phyloP scores from a whole-genome alignment of 2,113 vertebrate species.

The Pogona vitticeps region DNA sequence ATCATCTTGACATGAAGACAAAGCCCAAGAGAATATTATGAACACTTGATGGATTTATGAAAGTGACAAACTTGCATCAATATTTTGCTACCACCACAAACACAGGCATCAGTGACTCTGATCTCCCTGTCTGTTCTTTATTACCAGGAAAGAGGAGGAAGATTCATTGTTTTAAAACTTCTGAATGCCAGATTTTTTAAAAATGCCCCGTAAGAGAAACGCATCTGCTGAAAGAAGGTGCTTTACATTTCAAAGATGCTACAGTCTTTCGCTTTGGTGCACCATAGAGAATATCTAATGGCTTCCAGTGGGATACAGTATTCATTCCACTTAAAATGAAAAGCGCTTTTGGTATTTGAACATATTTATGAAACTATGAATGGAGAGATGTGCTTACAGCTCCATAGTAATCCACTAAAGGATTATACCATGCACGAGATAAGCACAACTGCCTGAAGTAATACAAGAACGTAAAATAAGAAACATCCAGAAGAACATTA shows the following conservation, averaged over 20 bases:
- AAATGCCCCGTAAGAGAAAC: slow-evolving; percentile 37
- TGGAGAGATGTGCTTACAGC: slow-evolving; percentile 35
- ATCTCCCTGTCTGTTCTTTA: background rate
- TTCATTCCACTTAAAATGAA: slow-evolving; percentile 59
- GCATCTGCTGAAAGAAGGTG: slow-evolving; percentile 20
- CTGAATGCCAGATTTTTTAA: background rate
- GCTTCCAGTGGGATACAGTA: slow-evolving; percentile 53
- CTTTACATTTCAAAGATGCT: slow-evolving; percentile 42
- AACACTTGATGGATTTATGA: slow-evolving; percentile 21
- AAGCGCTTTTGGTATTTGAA: slow-evolving; percentile 49
- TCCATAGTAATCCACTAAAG: slow-evolving; percentile 52
- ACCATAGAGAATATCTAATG: slow-evolving; percentile 38
- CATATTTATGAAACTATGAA: slow-evolving; percentile 50
- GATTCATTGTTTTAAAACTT: slow-evolving; percentile 15
- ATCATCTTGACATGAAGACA: background rate
- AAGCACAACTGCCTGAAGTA: slow-evolving; percentile 57
- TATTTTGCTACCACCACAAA: background rate
- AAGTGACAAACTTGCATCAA: background rate
- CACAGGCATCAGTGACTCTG: background rate
- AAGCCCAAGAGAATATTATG: slow-evolving; percentile 20
- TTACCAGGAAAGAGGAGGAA: background rate
- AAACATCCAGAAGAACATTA: slow-evolving; percentile 46
- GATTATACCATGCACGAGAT: slow-evolving; percentile 51
- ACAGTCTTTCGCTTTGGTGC: slow-evolving; percentile 28
- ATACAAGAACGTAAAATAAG: slow-evolving; percentile 33